phyloP scores from a whole-genome alignment of 2,113 vertebrate genomes.

The Eptesicus fuscus region DNA sequence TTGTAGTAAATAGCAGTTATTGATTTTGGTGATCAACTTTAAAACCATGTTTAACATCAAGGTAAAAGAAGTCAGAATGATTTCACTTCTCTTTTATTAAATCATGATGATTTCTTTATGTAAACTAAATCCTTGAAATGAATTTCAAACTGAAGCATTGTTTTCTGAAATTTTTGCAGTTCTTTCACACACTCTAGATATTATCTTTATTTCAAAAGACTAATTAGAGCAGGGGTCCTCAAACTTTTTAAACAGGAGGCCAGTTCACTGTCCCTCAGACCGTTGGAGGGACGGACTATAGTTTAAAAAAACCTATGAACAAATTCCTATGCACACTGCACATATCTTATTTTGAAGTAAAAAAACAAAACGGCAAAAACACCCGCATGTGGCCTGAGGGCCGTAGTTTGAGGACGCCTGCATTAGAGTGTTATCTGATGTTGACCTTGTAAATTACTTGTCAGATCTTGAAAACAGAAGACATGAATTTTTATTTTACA shows the following conservation, averaged over 20 bases:
- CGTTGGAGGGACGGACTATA: too few species aligned
- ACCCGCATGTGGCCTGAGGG: too few species aligned
- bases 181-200: background rate
- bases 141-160: conserved; percentile 14
- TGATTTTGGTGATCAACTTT: conserved; percentile 7
- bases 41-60: conserved; percentile 13
- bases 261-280: too few species aligned
- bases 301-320: too few species aligned
- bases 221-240: too few species aligned
- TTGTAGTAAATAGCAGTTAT: background rate
- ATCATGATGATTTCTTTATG: conserved; percentile 2
- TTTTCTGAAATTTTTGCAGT: conserved; percentile 17
- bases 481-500: background rate
- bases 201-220: conserved; percentile 15
- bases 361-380: too few species aligned
- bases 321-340: too few species aligned
- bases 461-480: background rate
- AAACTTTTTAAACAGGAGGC: too few species aligned
- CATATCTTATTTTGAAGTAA: too few species aligned
- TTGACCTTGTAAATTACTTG: conserved; percentile 7
- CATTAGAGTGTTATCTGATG: background rate
- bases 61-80: background rate
- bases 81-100: background rate
- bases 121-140: background rate
- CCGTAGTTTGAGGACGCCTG: too few species aligned